These are phyloP conservation scores for Perdix hodgsoniae DNA, from an alignment of 2,797 vertebrate species.

Conservation along the genomic window DNA sequence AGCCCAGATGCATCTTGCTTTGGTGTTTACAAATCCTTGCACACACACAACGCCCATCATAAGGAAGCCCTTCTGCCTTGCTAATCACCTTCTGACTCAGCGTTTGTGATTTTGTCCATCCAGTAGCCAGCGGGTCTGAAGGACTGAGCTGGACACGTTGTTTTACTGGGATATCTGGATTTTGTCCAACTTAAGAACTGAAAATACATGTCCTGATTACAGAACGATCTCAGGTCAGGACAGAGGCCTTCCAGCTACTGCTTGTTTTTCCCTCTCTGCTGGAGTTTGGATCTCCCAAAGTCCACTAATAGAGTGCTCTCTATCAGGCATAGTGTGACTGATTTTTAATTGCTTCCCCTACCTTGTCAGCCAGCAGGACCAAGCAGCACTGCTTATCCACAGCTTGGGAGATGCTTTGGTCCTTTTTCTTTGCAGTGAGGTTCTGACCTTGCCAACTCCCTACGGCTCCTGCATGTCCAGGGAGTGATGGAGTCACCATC, in stretches of 20 bases:
- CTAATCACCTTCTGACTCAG: neutral
- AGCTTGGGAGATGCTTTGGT: accelerated
- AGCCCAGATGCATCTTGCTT: neutral
- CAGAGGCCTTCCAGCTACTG: neutral
- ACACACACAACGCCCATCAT: neutral
- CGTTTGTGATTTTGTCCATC: neutral
- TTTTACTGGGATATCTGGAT: neutral
- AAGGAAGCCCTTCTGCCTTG: neutral
- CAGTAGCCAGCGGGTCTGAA: neutral
- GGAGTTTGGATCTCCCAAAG: neutral
- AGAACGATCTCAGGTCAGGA: neutral
- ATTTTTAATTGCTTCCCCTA: neutral
- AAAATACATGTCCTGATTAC: neutral
- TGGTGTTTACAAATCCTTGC: accelerated
- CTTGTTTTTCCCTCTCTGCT: neutral
- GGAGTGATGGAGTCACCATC: too few species aligned
- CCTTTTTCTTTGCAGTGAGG: neutral
- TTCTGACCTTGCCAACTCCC: neutral
- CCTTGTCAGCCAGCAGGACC: neutral
- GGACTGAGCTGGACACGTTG: neutral
- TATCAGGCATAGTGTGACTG: neutral
- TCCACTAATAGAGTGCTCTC: neutral
- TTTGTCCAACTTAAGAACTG: neutral
- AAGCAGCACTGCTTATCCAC: neutral
- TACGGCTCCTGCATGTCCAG: too few species aligned